Conservation (phyloP, 2,797 vertebrate species). For the Potorous gilbertii region DNA sequence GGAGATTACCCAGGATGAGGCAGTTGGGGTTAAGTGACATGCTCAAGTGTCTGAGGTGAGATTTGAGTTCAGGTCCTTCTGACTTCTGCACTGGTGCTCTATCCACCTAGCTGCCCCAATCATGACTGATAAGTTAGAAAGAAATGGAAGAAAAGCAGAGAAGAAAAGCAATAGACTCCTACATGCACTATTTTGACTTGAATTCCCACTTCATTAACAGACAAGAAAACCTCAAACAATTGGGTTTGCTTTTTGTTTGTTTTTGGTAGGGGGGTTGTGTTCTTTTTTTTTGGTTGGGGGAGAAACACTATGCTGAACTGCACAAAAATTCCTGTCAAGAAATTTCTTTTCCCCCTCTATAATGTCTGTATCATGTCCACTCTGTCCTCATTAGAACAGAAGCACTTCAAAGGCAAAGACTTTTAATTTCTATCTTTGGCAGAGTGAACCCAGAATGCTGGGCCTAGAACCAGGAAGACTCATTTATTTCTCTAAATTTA, state of each 20-base stretch:
- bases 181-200: neutral
- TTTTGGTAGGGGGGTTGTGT: too few relatives aligned
- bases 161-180: neutral
- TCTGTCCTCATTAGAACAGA: neutral
- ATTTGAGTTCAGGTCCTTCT: too few relatives aligned
- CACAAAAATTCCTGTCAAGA: neutral
- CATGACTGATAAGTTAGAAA: neutral
- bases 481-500: neutral
- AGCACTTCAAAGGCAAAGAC: neutral
- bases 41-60: too few relatives aligned
- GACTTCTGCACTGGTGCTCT: too few relatives aligned
- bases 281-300: too few relatives aligned
- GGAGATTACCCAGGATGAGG: too few relatives aligned
- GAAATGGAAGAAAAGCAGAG: neutral
- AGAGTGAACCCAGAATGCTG: neutral
- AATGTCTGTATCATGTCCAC: neutral
- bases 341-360: neutral
- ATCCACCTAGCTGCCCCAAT: neutral
- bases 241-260: neutral
- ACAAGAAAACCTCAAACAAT: neutral
- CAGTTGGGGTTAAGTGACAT: too few relatives aligned
- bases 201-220: neutral
- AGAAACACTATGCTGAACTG: neutral
- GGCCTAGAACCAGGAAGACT: neutral
- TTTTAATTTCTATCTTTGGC: neutral